phyloP scores from a whole-genome alignment of 2,797 vertebrate genomes.

The Crocidura indochinensis region DNA sequence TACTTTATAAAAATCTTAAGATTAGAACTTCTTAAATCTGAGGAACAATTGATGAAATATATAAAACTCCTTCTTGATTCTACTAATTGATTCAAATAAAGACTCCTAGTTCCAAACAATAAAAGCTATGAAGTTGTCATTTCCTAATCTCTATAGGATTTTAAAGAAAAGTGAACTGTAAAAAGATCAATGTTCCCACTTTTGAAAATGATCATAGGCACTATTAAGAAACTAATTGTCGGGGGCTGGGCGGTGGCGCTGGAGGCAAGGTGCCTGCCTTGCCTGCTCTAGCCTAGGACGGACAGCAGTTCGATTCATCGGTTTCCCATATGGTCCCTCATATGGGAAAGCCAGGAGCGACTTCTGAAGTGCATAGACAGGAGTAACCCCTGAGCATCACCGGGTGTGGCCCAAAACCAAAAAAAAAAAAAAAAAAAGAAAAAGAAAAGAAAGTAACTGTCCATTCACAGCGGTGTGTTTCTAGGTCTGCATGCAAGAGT shows the following conservation, averaged over 20 bases:
- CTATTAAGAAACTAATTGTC: background rate
- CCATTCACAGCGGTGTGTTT: background rate
- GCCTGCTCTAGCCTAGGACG: too few species aligned
- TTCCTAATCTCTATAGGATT: background rate
- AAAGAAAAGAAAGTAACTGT: too few species aligned
- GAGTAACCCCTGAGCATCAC: too few species aligned
- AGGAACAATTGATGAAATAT: background rate
- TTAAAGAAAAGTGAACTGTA: conserved; percentile 21
- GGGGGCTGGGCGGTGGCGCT: too few species aligned
- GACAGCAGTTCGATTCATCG: too few species aligned
- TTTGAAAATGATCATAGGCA: background rate
- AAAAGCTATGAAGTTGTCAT: background rate
- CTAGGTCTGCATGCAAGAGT: background rate
- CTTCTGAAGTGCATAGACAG: too few species aligned
- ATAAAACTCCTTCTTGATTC: background rate
- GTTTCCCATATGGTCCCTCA: too few species aligned
- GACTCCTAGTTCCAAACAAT: background rate
- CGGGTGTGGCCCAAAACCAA: too few species aligned
- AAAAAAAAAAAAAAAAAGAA: too few species aligned
- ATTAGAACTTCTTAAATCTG: conserved; percentile 1
- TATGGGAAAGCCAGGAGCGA: too few species aligned
- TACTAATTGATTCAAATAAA: too few species aligned
- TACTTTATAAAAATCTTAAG: background rate
- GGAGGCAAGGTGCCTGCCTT: too few species aligned
- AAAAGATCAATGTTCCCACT: background rate